These are phyloP conservation scores for Nesoenas mayeri DNA, from an alignment of 2,113 vertebrate genomes.

Conservation along the genomic window DNA sequence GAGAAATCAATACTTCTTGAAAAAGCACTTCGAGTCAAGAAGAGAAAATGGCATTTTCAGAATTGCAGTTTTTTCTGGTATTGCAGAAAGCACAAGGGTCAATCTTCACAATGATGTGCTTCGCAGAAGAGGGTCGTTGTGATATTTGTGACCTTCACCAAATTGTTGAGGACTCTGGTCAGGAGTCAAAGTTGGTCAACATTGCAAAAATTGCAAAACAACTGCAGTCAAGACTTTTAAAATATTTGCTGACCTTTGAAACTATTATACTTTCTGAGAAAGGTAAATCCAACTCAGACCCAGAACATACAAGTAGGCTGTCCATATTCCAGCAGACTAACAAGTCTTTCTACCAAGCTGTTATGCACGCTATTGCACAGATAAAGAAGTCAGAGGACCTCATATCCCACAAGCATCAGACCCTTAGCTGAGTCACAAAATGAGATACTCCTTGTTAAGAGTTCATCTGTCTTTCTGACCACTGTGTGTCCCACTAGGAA, in stretches of 20 bases:
- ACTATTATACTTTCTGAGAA: background rate
- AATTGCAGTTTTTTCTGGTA: background rate
- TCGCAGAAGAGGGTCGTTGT: background rate
- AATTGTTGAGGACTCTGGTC: background rate
- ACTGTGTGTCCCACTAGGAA: background rate
- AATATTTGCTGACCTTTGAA: background rate
- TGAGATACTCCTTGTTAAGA: background rate
- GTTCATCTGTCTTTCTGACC: background rate
- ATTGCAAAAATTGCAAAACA: background rate
- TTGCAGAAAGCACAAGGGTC: background rate
- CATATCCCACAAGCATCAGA: background rate
- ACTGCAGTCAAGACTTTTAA: background rate
- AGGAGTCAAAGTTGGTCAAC: background rate
- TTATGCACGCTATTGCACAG: background rate
- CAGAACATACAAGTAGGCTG: background rate
- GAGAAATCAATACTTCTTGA: background rate
- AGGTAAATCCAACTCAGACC: background rate
- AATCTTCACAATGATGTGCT: background rate
- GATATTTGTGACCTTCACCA: background rate
- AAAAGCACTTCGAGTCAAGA: background rate
- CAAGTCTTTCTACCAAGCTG: background rate
- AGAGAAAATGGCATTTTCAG: background rate
- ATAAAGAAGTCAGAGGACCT: background rate
- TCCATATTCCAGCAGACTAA: background rate
- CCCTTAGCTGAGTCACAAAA: background rate